Conservation (phyloP, 2,888 invertebrate genomes). For the Brachynemurus nebulosus region DNA sequence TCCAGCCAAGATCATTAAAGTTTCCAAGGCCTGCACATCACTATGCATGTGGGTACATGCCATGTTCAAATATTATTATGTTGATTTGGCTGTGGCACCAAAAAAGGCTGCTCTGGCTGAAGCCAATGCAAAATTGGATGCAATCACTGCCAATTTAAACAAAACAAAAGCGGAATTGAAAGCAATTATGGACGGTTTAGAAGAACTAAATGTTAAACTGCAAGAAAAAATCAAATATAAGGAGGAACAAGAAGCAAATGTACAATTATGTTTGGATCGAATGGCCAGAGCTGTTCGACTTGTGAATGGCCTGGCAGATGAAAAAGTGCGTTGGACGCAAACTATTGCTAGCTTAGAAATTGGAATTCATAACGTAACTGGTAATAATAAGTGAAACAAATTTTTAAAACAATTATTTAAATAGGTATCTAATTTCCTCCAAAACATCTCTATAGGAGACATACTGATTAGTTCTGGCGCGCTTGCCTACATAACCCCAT, state of each 20-base stretch:
- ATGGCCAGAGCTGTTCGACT: constrained; percentile 62
- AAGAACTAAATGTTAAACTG: constrained; percentile 55
- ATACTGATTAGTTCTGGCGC: constrained; percentile 55
- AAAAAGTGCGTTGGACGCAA: constrained; percentile 56
- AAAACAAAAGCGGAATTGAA: constrained; percentile 67
- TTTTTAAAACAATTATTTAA: neutral
- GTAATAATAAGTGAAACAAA: neutral
- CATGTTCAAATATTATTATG: constrained; percentile 85
- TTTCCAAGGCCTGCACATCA: constrained; percentile 67
- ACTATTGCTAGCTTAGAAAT: constrained; percentile 46
- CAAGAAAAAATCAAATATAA: constrained; percentile 58
- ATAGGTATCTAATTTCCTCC: too few species aligned
- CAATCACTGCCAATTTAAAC: constrained; percentile 50
- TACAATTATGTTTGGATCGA: constrained; percentile 60
- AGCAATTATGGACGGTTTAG: constrained; percentile 61
- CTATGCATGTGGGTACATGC: constrained; percentile 86
- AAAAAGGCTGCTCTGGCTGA: constrained; percentile 70
- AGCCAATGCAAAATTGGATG: constrained; percentile 52
- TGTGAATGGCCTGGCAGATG: constrained; percentile 35
- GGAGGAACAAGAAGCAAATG: constrained; percentile 55
- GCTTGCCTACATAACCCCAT: constrained; percentile 70
- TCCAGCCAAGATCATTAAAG: constrained; percentile 62
- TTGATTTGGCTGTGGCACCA: constrained; percentile 69
- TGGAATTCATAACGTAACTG: constrained; percentile 41
- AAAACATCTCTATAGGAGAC: constrained; percentile 48